Evolutionary conservation across 2,888 invertebrate genomes (phyloP), one percentile per base, ranked within the genome.

Genomic region (Himalopsyche anomala): DNA sequence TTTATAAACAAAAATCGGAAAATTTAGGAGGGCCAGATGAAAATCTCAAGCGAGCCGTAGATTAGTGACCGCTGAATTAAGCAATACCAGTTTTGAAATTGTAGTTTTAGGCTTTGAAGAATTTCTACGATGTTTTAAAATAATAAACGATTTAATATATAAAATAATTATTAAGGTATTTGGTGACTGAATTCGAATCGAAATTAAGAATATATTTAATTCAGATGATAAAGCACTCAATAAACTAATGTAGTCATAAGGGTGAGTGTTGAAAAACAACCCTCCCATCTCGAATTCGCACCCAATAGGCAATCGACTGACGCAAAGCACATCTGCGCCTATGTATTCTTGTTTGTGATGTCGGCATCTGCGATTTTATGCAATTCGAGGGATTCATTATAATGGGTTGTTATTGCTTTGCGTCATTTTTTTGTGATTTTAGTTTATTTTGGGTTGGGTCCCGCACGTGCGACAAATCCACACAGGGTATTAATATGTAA

Each of bases 341-440:
- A 74, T 74, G 12, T 74, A 6, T 12, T 38, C 36, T 36, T 74
- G 15, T 74, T 36, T 74, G 15, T 36, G 15, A 36, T 36, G 74
- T 36, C 74, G 38, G 74, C 74, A 74, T 74, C 74, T 74, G 74
- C 74, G 74, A 74, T 36, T 74, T 74, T 74, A 19, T 74, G 74
- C 74, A 74, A 74, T 74, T 38, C 74, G 28, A 38, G 74, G 38
- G 74, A 36, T 74, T 74, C 38, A 74, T 38, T 36, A 12, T 74
- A 62, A 62, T 62, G 62, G 8, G 28, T n/a, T 28, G 62, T 62
- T 62, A 28, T 28, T 74, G 19, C 38, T 38, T 74, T 74, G 38
- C 36, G 36, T 9, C 1, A 36, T 74, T 74, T 36, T 74, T 74
- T 74, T 74, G 36, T 74, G 38, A 36, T 74, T 74, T 74, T 38